Evolutionary conservation across 2,888 invertebrate genomes (phyloP), one percentile per base, ranked within the genome.

Genomic region (Perdita meconis): DNA sequence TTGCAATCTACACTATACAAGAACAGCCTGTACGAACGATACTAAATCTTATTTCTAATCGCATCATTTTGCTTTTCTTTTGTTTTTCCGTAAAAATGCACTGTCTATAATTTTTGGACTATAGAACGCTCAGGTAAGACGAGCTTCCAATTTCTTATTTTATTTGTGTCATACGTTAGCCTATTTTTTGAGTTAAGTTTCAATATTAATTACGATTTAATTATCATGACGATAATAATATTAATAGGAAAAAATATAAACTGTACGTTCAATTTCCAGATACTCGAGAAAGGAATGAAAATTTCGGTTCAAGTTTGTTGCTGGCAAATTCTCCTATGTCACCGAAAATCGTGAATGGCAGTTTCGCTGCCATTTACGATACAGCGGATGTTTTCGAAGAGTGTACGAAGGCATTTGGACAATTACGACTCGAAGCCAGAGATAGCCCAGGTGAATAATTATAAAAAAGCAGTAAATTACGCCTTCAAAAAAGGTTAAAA

Each of bases 271-370:
- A 36, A 51, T 84, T 93, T 92, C 66, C 91, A 96, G 97, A 97
- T 92, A 97, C 97, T 0, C 95, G 96, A 82, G 96, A 96, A 89
- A 94, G 95, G 84, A 97, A 96, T 89, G 96, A 97, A 64, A 96
- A 97, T 42, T 99, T 98, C 88, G 98, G 98, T 42, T 97, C 98
- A 55, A 98, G 98, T 89, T 94, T 99, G 1, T 94, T 99, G 26
- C 93, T 99, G 59, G 97, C 98, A 60, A 99, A 99, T 92, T 97
- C 97, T 1, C 98, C 98, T 0, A 97, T 97, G 96, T 98, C 98
- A 4, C 99, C 99, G 0, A 99, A 98, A 93, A 97, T 99, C 61
- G 97, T 98, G 2, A 98, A 98, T 87, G 98, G 97, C 2, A 98
- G 97, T 57, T 98, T 97, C 92, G 98, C 96, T 0, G 98, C 98